Evolutionary conservation across 1,140 invertebrate species (phyloP).

Genomic region (Vollenhovia emeryi): DNA sequence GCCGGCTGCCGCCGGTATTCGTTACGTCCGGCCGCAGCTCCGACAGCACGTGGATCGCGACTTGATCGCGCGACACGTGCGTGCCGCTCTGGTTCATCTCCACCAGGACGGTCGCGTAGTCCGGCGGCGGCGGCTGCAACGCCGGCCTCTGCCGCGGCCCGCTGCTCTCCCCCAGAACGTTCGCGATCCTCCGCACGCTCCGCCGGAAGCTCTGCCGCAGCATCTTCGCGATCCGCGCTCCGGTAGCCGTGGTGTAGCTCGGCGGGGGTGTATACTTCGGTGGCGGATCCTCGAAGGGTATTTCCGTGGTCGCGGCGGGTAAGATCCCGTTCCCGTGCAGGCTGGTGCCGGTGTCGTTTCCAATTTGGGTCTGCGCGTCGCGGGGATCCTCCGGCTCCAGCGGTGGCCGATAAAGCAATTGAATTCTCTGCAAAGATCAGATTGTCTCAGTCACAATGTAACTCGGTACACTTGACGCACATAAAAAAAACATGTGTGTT

Average conservation of each 20-base stretch:
- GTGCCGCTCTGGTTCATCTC: constrained; percentile 85
- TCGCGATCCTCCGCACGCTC: constrained; percentile 90
- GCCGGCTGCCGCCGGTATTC: not conserved
- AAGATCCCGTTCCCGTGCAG: constrained; percentile 80
- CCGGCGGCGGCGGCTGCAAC: constrained; percentile 87
- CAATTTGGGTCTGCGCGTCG: constrained; percentile 73
- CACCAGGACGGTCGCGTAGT: constrained; percentile 88
- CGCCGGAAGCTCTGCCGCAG: constrained; percentile 92
- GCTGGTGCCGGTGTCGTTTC: constrained; percentile 72
- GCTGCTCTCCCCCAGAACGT: constrained; percentile 83
- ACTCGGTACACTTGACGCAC: not conserved
- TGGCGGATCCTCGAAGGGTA: constrained; percentile 91
- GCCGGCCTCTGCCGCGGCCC: constrained; percentile 74
- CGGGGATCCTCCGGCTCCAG: constrained; percentile 84
- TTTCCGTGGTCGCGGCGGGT: constrained; percentile 76
- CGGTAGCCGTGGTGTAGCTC: constrained; percentile 96
- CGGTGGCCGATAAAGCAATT: constrained; percentile 90
- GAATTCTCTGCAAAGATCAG: constrained; percentile 87
- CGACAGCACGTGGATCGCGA: constrained; percentile 69
- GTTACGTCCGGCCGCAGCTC: constrained; percentile 72
- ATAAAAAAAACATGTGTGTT: not conserved
- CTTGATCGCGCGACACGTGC: not conserved
- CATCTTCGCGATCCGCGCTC: constrained; percentile 92
- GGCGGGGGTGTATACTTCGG: constrained; percentile 97
- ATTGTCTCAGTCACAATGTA: no score